Percentiles rank a stretch among this genome's conserved stretches.
These are phyloP conservation scores for Saxicola maurus DNA, from an alignment of 2,797 vertebrate genomes.

Conservation along the genomic window DNA sequence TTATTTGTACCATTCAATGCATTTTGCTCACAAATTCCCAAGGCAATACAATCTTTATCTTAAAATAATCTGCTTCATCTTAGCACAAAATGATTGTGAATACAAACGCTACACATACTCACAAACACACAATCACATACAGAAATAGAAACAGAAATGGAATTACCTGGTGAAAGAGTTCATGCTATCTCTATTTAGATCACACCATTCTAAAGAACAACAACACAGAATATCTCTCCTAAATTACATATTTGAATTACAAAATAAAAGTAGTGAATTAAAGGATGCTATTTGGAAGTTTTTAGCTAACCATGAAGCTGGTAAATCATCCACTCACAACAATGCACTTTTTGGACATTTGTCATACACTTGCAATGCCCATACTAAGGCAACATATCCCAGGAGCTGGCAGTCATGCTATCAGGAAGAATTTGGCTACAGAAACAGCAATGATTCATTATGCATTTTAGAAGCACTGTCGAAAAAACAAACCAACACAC, in stretches of 20 bases:
- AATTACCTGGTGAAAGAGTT: neutral
- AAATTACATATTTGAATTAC: neutral
- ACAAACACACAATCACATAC: neutral
- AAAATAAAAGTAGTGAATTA: neutral
- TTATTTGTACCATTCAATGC: neutral
- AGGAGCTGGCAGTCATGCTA: conserved; percentile 64
- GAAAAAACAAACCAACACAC: conserved; percentile 58
- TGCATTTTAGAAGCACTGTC: conserved; percentile 58
- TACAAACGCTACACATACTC: neutral
- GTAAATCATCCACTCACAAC: neutral
- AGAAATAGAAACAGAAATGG: neutral
- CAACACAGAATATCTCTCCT: neutral
- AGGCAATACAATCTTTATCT: neutral
- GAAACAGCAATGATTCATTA: conserved; percentile 69
- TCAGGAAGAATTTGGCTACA: conserved; percentile 72
- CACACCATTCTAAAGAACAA: neutral
- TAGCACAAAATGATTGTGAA: neutral
- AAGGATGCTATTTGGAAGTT: neutral
- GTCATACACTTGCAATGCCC: conserved; percentile 53
- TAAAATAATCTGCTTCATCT: neutral
- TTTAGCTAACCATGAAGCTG: neutral
- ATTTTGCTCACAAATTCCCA: neutral
- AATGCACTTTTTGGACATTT: conserved; percentile 36
- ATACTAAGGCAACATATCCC: conserved; percentile 70
- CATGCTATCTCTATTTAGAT: neutral